These are phyloP conservation scores for Cotesia congregata DNA, from an alignment of 2,888 invertebrate genomes.

Conservation along the genomic window DNA sequence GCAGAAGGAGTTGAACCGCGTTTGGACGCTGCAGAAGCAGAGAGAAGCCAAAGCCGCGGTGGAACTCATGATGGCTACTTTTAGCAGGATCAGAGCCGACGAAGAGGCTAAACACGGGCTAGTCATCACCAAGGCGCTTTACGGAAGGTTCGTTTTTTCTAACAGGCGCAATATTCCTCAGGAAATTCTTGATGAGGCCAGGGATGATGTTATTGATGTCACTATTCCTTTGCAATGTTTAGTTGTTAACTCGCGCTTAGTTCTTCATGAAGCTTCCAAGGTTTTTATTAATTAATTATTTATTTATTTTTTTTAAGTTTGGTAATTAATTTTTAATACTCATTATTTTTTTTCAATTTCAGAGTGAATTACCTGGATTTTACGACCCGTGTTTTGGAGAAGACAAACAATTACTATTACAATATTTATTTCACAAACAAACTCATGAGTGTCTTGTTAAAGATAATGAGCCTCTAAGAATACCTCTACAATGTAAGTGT, in stretches of 20 bases:
- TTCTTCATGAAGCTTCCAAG: constrained; percentile 88
- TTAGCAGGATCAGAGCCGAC: constrained; percentile 83
- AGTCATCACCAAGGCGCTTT: constrained; percentile 86
- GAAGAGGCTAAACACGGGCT: constrained; percentile 89
- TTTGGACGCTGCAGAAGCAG: constrained; percentile 83
- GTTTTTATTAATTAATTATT: constrained; percentile 70
- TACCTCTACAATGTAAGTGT: constrained; percentile 81
- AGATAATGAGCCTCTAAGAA: constrained; percentile 85
- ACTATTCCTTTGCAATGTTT: constrained; percentile 95
- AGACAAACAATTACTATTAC: constrained; percentile 87
- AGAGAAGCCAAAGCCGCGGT: constrained; percentile 89
- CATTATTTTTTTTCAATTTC: constrained; percentile 60
- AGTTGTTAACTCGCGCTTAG: constrained; percentile 90
- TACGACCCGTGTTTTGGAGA: constrained; percentile 96
- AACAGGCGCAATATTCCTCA: constrained; percentile 54
- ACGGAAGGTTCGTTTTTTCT: constrained; percentile 77
- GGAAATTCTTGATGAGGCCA: constrained; percentile 54
- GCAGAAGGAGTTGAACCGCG: constrained; percentile 84
- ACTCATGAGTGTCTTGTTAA: constrained; percentile 84
- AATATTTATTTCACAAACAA: constrained; percentile 87
- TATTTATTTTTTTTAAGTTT: background rate
- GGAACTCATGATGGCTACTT: constrained; percentile 92
- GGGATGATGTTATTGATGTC: constrained; percentile 85
- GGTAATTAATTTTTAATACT: constrained; percentile 1
- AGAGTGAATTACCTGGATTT: constrained; percentile 96